Evolutionary conservation across 2,113 vertebrate species (phyloP), one percentile per base, ranked within the genome.

Genomic region (Pelusios castaneus): DNA sequence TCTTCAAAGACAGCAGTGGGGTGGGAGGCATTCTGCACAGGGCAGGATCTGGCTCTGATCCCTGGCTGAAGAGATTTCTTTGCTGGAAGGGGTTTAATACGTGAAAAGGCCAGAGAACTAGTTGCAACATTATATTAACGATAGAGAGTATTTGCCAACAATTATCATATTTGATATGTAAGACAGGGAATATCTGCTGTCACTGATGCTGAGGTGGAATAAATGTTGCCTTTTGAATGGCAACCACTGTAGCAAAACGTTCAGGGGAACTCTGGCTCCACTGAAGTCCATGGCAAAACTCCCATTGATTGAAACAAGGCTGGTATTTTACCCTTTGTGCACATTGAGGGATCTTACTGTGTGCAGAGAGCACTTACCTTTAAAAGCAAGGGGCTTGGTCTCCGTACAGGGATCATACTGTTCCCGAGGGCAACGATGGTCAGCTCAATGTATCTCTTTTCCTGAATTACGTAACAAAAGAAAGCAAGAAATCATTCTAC

Each of bases 401-500:
- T 47, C 47, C 47, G 10, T 47, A 47, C 47, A 47, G 47, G 10
- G 10, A 10, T 47, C 47, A 47, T 47, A 47, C 47, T 47, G 47
- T 47, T 47, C 47, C 47, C 47, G 47, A 47, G 47, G 10, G 47
- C 47, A 47, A 47, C 10, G 47, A 47, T 10, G 10, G 47, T 47
- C 47, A 29, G 27, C 38, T 76, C 0, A 0, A 9, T 4, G 10
- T 7, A 8, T 43, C 55, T 90, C 70, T 56, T 55, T 0, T 80
- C 22, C 19, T 60, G 22, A 52, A 67, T 47, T 55, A 3, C 27
- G 8, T 47, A 0, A 1, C 9, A 5, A 81, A 85, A 17, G 4
- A 80, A 89, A 78, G 52, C 0, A 0, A 0, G 45, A 1, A 49
- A 17, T 73, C 0, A 0, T 34, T 80, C 25, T 21, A 10, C n/a